Base-by-base conservation (phyloP, 53 echinoderm and acorn worm species). In the Holothuria scabra region DNA sequence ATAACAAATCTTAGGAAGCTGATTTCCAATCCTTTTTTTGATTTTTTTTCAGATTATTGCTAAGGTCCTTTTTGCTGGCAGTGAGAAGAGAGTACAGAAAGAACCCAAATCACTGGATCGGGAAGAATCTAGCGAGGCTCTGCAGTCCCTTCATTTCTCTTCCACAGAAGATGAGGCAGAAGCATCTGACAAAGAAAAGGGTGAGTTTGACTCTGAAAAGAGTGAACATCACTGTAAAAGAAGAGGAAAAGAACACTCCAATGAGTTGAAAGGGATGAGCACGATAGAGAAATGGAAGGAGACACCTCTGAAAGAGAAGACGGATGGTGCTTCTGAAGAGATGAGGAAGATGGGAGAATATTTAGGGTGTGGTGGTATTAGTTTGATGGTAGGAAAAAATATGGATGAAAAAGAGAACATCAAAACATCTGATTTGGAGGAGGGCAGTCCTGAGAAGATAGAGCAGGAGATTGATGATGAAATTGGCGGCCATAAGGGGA, bases 61-160 rank as follows among this genome's bases (percentile, higher is more conserved):
- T 28, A 90, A 90, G 46, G 85, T 85, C 29, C 90, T 90, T 34
- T 90, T 90, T 26, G 82, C 85, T 49, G 81, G 90, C 74, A n/a
- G 32, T 22, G 65, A 25, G 29, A 57, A 57, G 8, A 32, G 31
- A 58, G 18, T 59, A 26, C 28, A 59, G 33, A 78, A 33, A 19
- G 78, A 56, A 58, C 52, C 49, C 21, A 78, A 56, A 78, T 28
- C 33, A 58, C 55, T 52, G 55, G 57, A 21, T 14, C 2, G 18
- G 31, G 29, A 78, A 14, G 28, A 2, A 14, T 78, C 78, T 12
- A 78, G 78, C 30, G 78, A 78, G 31, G 28, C 59, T 13, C 48
- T 78, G 20, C 28, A 55, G 8, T 49, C 78, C 12, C 56, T 56
- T 31, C 78, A 78, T 9, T 58, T 78, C 21, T 78, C 78, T 24